Conservation (phyloP, 2,888 invertebrate genomes). For the Notodonta ziczac region DNA sequence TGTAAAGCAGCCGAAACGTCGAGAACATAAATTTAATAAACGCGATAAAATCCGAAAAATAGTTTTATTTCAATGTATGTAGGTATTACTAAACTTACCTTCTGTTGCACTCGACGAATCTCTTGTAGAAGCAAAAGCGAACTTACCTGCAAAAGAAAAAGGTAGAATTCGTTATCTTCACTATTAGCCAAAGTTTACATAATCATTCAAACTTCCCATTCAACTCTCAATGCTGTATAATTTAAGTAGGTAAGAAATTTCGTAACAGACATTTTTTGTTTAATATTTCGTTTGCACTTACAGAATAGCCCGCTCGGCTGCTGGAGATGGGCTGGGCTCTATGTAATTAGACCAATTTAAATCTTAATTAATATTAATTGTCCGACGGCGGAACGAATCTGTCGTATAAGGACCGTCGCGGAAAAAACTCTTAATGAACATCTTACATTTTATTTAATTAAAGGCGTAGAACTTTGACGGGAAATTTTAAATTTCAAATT, state of each 20-base stretch:
- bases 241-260: conserved; percentile 11
- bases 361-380: conserved; percentile 85
- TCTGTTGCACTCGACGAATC: not conserved
- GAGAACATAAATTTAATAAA: too few species aligned
- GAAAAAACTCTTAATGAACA: conserved; percentile 56
- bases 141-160: conserved; percentile 49
- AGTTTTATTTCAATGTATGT: too few species aligned
- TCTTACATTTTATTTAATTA: conserved; percentile 43
- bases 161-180: not conserved
- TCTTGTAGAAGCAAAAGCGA: not conserved
- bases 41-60: too few species aligned
- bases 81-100: not conserved
- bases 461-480: conserved; percentile 19
- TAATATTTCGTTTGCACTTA: conserved; percentile 56
- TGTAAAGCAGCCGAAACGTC: too few species aligned
- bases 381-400: conserved; percentile 82
- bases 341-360: conserved; percentile 85
- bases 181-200: conserved; percentile 6
- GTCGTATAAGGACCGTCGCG: conserved; percentile 73
- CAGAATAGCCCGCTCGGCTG: conserved; percentile 65
- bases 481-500: conserved; percentile 33
- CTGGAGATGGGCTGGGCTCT: conserved; percentile 75
- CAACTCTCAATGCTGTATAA: conserved; percentile 3
- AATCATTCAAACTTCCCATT: not conserved
- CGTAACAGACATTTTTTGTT: conserved; percentile 40